Evolutionary conservation across 2,113 vertebrate species (phyloP).

Genomic region (Sinocyclocheilus rhinocerous): DNA sequence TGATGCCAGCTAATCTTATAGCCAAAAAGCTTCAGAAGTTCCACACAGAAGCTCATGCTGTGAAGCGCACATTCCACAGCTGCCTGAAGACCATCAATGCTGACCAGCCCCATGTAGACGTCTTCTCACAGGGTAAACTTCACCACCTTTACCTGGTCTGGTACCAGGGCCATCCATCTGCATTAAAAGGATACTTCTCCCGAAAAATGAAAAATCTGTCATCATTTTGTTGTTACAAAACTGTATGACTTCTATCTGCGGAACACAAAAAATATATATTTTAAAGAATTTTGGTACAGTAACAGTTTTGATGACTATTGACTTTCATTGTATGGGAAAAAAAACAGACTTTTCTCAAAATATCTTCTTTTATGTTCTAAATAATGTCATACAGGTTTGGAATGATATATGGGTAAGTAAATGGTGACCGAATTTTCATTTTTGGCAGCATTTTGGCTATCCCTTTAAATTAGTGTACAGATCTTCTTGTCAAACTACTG

Average conservation of each 20-base stretch:
- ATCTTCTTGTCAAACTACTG: not conserved
- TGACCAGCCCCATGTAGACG: conserved; percentile 84
- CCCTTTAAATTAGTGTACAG: not conserved
- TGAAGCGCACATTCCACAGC: conserved; percentile 77
- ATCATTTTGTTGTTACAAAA: not conserved
- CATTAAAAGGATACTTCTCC: conserved; percentile 24
- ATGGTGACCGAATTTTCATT: not conserved
- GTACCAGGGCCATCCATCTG: not conserved
- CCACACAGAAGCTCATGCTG: conserved; percentile 73
- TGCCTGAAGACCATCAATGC: conserved; percentile 78
- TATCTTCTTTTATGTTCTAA: not conserved
- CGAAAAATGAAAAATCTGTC: not conserved
- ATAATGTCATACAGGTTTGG: not conserved
- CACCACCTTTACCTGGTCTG: not conserved
- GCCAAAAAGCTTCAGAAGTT: conserved; percentile 73
- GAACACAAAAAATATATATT: not conserved
- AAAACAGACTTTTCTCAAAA: not conserved
- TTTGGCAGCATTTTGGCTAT: not conserved
- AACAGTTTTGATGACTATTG: conserved; percentile 53
- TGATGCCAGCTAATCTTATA: conserved; percentile 71
- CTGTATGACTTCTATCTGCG: not conserved
- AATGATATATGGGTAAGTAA: not conserved
- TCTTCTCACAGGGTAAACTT: conserved; percentile 83
- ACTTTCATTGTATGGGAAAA: conserved; percentile 5
- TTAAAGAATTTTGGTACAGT: conserved; percentile 13